Base-by-base conservation (phyloP, 2,797 vertebrate genomes). In the Triplophysa bombifrons region DNA sequence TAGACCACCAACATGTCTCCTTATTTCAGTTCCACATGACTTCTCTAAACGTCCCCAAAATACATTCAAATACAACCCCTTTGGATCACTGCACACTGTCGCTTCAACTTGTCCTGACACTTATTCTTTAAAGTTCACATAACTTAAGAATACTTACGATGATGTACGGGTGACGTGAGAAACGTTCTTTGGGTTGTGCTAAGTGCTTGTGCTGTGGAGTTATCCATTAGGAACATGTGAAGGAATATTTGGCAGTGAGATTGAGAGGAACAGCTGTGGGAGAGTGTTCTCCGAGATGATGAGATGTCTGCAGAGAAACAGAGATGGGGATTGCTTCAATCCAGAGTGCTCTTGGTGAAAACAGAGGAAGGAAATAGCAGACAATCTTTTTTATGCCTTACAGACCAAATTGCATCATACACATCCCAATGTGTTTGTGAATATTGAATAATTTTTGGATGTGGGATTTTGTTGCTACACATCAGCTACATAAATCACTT, bases 221-320 rank as follows among this genome's bases (percentile, higher is more conserved):
- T 69, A 41, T 63, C 68, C 81, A 69, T 83, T 50, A 72, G 38
- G 60, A 66, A 56, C 69, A 76, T 41, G 76, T 53, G 76, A 61
- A 74, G 81, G 72, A 63, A 78, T 30, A 72, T 79, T 80, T 12
- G 65, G 61, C 58, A 41, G 66, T 61, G 22, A 69, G 85, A 86
- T 77, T 84, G 83, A 86, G 74, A 55, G 69, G 81, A 70, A 83
- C 85, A 86, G 85, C 85, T 86, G 85, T 81, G 78, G 65, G 73
- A 76, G 71, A 68, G 72, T 66, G 68, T 76, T 76, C 82, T 81
- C 61, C 69, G 34, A 77, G 70, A 85, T 82, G 73, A 82, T 82
- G 72, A 48, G 76, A 73, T 73, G 58, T 30, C 85, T 81, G 78
- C 48, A n/a, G 75, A 73, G 60, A 75, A 68, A 76, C 72, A 77